Percentiles rank a stretch among this genome's conserved stretches.
Evolutionary conservation across 2,113 vertebrate species (phyloP).

Genomic region (Toxotes jaculatrix): DNA sequence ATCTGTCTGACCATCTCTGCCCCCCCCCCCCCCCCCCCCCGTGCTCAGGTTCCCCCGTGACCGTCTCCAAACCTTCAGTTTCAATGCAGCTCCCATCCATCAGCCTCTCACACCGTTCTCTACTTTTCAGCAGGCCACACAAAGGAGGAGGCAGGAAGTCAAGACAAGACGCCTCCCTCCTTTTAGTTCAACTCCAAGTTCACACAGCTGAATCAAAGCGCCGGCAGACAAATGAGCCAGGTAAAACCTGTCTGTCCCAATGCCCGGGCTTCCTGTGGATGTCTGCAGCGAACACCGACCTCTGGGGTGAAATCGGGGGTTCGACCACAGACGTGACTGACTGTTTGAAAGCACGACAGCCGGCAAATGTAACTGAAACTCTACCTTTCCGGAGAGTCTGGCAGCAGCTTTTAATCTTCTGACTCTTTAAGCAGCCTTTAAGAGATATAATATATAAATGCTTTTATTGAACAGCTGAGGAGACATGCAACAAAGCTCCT

Average conservation of each 20-base stretch:
- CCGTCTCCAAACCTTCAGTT: conserved; percentile 20
- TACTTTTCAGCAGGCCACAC: conserved; percentile 53
- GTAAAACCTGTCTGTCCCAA: background rate
- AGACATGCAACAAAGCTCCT: too few species aligned
- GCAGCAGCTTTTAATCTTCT: too few species aligned
- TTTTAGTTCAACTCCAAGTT: conserved; percentile 77
- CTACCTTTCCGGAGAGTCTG: too few species aligned
- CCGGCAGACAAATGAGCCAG: conserved; percentile 34
- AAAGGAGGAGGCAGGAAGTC: conserved; percentile 59
- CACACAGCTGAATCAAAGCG: conserved; percentile 44
- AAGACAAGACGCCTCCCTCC: conserved; percentile 39
- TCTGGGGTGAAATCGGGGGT: background rate
- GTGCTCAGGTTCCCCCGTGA: conserved; percentile 43
- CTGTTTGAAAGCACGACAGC: background rate
- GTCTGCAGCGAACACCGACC: background rate
- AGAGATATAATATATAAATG: too few species aligned
- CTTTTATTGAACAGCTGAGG: too few species aligned
- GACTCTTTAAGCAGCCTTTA: too few species aligned
- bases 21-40: conserved; percentile 17
- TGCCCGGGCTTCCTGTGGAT: background rate
- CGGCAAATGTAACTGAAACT: too few species aligned
- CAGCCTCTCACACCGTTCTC: conserved; percentile 55
- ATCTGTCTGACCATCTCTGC: conserved; percentile 72
- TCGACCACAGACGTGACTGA: background rate
- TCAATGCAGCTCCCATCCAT: conserved; percentile 65